A percentile compares a stretch with the other conserved stretches of the same genome.
These are phyloP conservation scores for Pseudopodoces humilis DNA, from an alignment of 2,113 vertebrate species.

Conservation along the genomic window DNA sequence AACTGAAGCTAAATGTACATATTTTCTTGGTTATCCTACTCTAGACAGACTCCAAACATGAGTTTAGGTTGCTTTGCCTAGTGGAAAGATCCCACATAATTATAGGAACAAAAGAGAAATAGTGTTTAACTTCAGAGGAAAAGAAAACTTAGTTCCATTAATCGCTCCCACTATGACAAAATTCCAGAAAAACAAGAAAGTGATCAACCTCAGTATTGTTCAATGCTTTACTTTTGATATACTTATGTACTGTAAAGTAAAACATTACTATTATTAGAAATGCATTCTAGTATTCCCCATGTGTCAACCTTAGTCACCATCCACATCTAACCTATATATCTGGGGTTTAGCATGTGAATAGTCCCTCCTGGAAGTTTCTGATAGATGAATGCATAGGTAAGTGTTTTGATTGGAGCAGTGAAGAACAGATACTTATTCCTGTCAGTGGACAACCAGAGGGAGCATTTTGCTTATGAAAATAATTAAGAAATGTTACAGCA, in stretches of 20 bases:
- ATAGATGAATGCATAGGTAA: background rate
- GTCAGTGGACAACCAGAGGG: background rate
- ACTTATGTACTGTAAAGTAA: background rate
- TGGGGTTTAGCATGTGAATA: background rate
- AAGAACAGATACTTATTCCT: background rate
- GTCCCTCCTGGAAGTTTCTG: background rate
- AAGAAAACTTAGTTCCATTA: background rate
- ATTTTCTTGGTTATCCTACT: background rate
- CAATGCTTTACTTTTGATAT: background rate
- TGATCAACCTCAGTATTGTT: background rate
- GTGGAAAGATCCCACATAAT: background rate
- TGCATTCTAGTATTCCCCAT: background rate
- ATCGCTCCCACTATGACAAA: background rate
- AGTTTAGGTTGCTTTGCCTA: background rate
- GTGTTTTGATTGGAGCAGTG: background rate
- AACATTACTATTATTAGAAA: background rate
- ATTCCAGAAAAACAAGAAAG: background rate
- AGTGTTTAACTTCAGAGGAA: background rate
- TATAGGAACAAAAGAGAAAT: background rate
- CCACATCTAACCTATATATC: background rate
- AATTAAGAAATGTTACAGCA: background rate
- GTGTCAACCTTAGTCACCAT: background rate
- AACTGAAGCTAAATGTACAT: background rate
- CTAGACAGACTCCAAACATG: background rate
- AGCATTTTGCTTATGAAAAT: conserved; percentile 4